Base-by-base conservation (phyloP, 2,888 invertebrate genomes). In the Stramonita haemastoma region DNA sequence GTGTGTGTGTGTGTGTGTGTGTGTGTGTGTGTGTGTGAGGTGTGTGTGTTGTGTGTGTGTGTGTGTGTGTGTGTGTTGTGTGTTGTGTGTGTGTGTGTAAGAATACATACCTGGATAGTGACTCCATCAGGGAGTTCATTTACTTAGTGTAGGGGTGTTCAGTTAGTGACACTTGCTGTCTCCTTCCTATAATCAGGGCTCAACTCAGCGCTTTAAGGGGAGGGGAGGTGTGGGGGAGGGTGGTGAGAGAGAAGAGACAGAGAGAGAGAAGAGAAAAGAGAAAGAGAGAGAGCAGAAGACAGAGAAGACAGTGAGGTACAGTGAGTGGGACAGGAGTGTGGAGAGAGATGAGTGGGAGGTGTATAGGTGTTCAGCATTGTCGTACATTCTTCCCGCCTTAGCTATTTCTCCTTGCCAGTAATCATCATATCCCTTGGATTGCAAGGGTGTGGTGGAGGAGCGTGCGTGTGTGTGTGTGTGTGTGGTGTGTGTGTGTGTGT, bases 251-350 rank as follows among this genome's bases (percentile, higher is more conserved):
- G 26, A 17, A 57, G 17, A 57, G 11, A 57, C 57, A 57, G 57
- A 57, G 57, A 57, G 57, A 57, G 57, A 17, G 17, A 17, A 57
- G 57, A 57, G 57, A 57, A 13, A 57, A 17, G 57, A 17, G 57
- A 57, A 26, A 22, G 73, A 81, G 88, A 88, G 88, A 81, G 79
- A 88, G 81, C 79, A 81, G 77, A 77, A 88, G 57, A 88, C 81
- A 88, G 88, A 88, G 87, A 87, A 77, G 73, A 46, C 34, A 73
- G 36, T 22, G 34, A 73, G 73, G 56, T 15, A 56, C 56, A 85
- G 56, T 2, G 57, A 56, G 66, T 19, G 87, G 66, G 73, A 77
- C 13, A 32, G 66, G 56, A 66, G 46, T 32, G 46, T 57, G 46
- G 88, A n/a, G 83, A 88, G 56, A n/a, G 34, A 5, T 70, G 83